Percentiles rank a stretch among this genome's conserved stretches.
These are phyloP conservation scores for Leptinotarsa rubiginosa DNA, from an alignment of 2,888 invertebrate species.

Conservation along the genomic window DNA sequence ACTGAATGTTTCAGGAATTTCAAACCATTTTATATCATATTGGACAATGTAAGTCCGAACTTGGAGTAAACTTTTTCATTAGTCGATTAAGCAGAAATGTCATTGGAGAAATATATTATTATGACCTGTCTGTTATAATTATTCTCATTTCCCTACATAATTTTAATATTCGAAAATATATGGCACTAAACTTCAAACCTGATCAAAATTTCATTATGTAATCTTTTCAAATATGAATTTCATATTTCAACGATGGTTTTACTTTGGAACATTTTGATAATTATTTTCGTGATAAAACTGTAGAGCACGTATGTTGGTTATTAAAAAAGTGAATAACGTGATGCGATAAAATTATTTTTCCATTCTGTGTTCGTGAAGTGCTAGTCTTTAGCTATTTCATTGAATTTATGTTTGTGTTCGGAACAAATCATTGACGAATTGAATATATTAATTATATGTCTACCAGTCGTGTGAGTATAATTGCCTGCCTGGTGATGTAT, in stretches of 20 bases:
- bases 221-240: not conserved
- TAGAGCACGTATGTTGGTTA: slow-evolving; percentile 2
- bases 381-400: not conserved
- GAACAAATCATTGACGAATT: slow-evolving; percentile 7
- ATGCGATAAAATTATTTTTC: slow-evolving; percentile 11
- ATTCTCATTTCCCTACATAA: not conserved
- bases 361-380: slow-evolving; percentile 3
- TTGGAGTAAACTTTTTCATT: too few species aligned
- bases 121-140: too few species aligned
- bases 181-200: not conserved
- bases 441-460: slow-evolving; percentile 12
- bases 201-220: not conserved
- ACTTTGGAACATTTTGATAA: not conserved
- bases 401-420: not conserved
- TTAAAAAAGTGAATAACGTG: slow-evolving; percentile 2
- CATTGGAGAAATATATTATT: too few species aligned
- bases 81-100: too few species aligned
- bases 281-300: slow-evolving; percentile 13
- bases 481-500: not conserved
- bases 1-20: too few species aligned
- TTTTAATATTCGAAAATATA: not conserved
- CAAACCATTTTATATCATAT: too few species aligned
- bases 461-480: not conserved
- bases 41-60: too few species aligned
- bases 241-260: not conserved